Percentiles rank a stretch among this genome's conserved stretches.
Evolutionary conservation across 2,888 invertebrate genomes (phyloP).

Genomic region (Acanthoscelides obtectus): DNA sequence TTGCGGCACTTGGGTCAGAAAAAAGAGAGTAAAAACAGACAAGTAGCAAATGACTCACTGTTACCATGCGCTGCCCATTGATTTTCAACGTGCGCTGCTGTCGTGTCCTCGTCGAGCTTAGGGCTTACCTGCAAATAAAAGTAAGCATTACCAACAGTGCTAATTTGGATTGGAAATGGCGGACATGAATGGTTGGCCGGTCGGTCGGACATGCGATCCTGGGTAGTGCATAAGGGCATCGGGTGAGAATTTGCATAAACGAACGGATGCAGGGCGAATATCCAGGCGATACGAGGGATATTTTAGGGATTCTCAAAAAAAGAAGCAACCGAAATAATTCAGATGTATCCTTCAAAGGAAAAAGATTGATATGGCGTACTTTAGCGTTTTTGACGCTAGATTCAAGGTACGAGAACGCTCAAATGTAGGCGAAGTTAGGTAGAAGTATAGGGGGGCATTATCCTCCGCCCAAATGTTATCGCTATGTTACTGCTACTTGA

Average conservation of each 20-base stretch:
- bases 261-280: background rate
- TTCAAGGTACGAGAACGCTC: too few species aligned
- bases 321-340: too few species aligned
- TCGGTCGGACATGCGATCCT: background rate
- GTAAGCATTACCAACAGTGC: background rate
- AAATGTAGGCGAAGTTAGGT: too few species aligned
- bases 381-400: too few species aligned
- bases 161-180: background rate
- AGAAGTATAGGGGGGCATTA: too few species aligned
- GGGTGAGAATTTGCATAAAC: background rate
- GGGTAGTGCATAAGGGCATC: background rate
- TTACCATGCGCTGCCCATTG: background rate
- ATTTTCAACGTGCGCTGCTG: background rate
- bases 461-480: too few species aligned
- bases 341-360: too few species aligned
- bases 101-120: background rate
- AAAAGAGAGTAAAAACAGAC: background rate
- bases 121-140: background rate
- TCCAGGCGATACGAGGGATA: too few species aligned
- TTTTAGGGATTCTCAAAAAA: too few species aligned
- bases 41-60: background rate
- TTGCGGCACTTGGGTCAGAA: background rate
- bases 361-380: too few species aligned
- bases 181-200: background rate
- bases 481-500: too few species aligned